Percentiles rank a stretch among this genome's conserved stretches.
Evolutionary conservation across 2,888 invertebrate genomes (phyloP).

Genomic region (Cerastis leucographa): DNA sequence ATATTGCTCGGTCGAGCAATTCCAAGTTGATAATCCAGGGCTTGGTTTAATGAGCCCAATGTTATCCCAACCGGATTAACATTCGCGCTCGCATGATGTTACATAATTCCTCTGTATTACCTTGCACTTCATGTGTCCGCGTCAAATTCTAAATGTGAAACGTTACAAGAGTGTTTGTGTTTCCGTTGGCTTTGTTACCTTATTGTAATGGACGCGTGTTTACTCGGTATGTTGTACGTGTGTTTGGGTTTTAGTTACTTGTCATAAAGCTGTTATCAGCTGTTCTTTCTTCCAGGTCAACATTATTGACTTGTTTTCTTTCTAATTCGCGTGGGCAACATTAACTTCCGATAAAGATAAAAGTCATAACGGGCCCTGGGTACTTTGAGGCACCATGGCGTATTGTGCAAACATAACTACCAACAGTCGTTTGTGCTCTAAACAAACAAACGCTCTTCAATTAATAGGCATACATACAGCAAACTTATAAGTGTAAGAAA

Average conservation of each 20-base stretch:
- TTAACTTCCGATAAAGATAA: not conserved
- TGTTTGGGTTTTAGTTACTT: not conserved
- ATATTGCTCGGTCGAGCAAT: slow-evolving; percentile 85
- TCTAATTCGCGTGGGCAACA: not conserved
- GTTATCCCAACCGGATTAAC: slow-evolving; percentile 83
- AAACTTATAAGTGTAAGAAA: not conserved
- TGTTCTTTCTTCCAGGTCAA: not conserved
- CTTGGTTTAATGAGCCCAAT: slow-evolving; percentile 84
- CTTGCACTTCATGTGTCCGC: slow-evolving; percentile 74
- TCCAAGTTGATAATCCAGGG: slow-evolving; percentile 88
- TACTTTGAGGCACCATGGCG: not conserved
- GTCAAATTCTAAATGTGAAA: slow-evolving; percentile 54
- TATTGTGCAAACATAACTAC: not conserved
- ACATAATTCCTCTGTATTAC: slow-evolving; percentile 77
- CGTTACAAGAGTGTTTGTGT: slow-evolving; percentile 11
- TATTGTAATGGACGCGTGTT: not conserved
- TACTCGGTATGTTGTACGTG: not conserved
- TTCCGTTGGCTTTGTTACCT: slow-evolving; percentile 8
- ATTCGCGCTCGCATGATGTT: slow-evolving; percentile 75
- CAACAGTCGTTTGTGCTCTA: no score
- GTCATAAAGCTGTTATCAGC: not conserved
- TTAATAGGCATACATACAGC: not conserved
- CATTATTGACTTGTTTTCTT: not conserved
- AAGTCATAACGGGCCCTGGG: not conserved
- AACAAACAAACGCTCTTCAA: not conserved